These are phyloP conservation scores for Malurus splendens DNA, from an alignment of 2,797 vertebrate species.

Conservation along the genomic window DNA sequence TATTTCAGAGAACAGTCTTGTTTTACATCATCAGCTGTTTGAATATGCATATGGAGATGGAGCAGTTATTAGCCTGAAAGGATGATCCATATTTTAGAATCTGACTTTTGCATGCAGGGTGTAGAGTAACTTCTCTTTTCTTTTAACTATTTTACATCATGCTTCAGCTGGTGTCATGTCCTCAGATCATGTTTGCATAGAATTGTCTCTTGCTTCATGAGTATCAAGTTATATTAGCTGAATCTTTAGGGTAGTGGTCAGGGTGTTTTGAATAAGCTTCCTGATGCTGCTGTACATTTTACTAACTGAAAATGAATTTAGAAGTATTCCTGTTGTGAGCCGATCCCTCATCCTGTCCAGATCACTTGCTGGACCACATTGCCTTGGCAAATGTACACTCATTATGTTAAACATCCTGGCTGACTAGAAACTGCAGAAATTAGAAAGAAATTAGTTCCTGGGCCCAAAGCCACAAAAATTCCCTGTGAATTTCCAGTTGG, in stretches of 20 bases:
- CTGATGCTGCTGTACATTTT: background rate
- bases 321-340: background rate
- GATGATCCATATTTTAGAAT: conserved; percentile 26
- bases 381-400: background rate
- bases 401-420: background rate
- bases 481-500: background rate
- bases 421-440: background rate
- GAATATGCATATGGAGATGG: background rate
- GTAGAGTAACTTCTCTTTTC: conserved; percentile 26
- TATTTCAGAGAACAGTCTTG: conserved; percentile 41
- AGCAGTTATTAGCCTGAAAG: conserved; percentile 47
- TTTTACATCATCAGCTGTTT: conserved; percentile 51
- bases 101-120: conserved; percentile 54
- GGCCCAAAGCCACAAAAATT: background rate
- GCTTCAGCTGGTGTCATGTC: conserved; percentile 48
- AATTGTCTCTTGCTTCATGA: background rate
- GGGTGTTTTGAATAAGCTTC: background rate
- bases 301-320: conserved; percentile 1
- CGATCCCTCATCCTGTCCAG: background rate
- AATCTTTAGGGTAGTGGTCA: background rate
- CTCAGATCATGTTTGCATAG: conserved; percentile 6
- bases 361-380: background rate
- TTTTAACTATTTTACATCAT: conserved; percentile 3
- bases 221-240: background rate
- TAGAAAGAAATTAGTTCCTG: background rate